Evolutionary conservation across 2,797 vertebrate species (phyloP).

Genomic region (Anableps anableps): DNA sequence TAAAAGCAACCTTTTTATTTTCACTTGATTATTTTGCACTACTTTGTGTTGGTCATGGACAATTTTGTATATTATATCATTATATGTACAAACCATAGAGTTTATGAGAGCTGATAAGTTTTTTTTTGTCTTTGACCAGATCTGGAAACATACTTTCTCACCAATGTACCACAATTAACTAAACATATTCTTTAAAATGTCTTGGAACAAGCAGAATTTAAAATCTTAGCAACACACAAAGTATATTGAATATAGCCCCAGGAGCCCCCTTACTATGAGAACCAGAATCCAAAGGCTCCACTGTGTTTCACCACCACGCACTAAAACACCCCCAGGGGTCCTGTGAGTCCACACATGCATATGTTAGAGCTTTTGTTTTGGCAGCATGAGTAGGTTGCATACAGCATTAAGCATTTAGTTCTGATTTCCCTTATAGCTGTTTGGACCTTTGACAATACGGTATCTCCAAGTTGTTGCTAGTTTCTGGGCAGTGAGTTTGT

Average conservation of each 20-base stretch:
- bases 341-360: neutral
- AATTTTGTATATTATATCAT: too few species aligned
- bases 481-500: neutral
- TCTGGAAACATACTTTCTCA: neutral
- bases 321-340: neutral
- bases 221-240: conserved; percentile 3
- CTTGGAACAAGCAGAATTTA: neutral
- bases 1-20: too few species aligned
- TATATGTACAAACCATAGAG: too few species aligned
- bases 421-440: neutral
- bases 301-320: neutral
- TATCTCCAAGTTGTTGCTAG: neutral
- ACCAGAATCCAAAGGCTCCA: neutral
- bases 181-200: neutral
- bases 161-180: neutral
- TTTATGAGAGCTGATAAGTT: too few species aligned
- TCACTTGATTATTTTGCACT: too few species aligned
- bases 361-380: neutral
- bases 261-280: neutral
- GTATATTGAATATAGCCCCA: neutral
- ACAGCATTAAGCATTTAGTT: conserved; percentile 3
- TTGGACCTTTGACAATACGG: neutral
- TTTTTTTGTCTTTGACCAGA: neutral
- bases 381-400: neutral
- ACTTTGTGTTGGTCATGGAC: too few species aligned